Evolutionary conservation across 1,140 invertebrate genomes (phyloP), one percentile per base, ranked within the genome.

Genomic region (Heterodera carotae): DNA sequence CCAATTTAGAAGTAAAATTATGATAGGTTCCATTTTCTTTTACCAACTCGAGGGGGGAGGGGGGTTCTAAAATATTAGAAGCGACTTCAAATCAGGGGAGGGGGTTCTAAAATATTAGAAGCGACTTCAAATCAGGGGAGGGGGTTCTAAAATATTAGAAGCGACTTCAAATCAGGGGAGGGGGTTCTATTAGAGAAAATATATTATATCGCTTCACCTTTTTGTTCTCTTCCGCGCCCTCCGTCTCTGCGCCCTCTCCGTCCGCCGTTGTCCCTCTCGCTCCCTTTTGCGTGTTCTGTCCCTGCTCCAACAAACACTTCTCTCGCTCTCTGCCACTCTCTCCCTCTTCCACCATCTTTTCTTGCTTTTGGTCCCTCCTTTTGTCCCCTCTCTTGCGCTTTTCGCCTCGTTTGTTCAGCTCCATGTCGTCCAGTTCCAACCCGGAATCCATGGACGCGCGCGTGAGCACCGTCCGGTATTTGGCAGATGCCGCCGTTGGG

Each of bases 341-440:
- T 29, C 33, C n/a, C 25, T 27, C n/a, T 66, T 66, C 62, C 62
- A n/a, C 29, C 25, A 31, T 34, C 62, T 29, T 34, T 34, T 66
- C 62, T 27, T 12, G 3, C 62, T 66, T 27, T 34, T 56, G 48
- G 2, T 29, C 48, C 22, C 48, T 56, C 62, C 62, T 25, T 66
- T 34, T 66, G 62, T 43, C 2, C 39, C 62, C 15, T 25, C 8
- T 31, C 25, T 29, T 66, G 0, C 62, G 15, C 33, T 27, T 66
- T 31, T 29, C 62, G 62, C 12, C 33, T 29, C 62, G n/a, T 15
- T 27, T 66, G 62, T 22, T 29, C 62, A 18, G 10, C 29, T 66
- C 62, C 62, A 66, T 12, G 3, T 66, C 62, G 62, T 66, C 62
- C 62, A 66, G 62, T n/a, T 66, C 62, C 62, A 66, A n/a, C 29